These are phyloP conservation scores for Lytechinus variegatus DNA, from an alignment of 35 echinoderm and acorn worm genomes.

Conservation along the genomic window DNA sequence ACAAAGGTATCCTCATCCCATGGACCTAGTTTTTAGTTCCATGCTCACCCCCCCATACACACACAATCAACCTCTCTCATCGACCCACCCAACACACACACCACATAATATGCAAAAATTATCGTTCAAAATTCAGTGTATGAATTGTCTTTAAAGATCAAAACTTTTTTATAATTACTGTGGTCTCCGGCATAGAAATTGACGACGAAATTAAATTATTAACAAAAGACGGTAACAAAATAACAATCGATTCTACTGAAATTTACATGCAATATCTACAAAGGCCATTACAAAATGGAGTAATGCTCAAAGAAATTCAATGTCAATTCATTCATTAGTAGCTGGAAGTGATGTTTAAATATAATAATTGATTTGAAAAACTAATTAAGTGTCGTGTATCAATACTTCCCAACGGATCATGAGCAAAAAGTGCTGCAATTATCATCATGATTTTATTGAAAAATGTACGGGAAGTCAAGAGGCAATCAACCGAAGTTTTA, in stretches of 20 bases:
- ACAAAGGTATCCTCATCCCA: no score
- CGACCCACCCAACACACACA: no score
- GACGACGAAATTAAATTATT: not conserved
- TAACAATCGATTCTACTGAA: not conserved
- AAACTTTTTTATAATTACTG: no score
- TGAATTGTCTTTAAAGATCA: no score
- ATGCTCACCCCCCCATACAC: no score
- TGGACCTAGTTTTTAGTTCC: no score
- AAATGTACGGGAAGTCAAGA: not conserved
- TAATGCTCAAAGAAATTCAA: not conserved
- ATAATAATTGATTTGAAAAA: not conserved
- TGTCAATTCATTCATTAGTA: not conserved
- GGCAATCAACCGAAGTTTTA: not conserved
- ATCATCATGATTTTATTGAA: no score
- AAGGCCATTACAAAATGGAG: not conserved
- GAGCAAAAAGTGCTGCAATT: not conserved
- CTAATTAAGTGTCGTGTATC: not conserved
- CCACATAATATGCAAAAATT: no score
- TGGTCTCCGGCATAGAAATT: no score
- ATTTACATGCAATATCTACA: not conserved
- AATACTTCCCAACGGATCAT: not conserved
- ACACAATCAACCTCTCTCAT: no score
- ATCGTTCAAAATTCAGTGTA: no score
- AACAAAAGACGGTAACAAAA: not conserved
- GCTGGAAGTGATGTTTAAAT: not conserved